These are phyloP conservation scores for Gymnocypris eckloni DNA, from an alignment of 2,797 vertebrate species.

Conservation along the genomic window DNA sequence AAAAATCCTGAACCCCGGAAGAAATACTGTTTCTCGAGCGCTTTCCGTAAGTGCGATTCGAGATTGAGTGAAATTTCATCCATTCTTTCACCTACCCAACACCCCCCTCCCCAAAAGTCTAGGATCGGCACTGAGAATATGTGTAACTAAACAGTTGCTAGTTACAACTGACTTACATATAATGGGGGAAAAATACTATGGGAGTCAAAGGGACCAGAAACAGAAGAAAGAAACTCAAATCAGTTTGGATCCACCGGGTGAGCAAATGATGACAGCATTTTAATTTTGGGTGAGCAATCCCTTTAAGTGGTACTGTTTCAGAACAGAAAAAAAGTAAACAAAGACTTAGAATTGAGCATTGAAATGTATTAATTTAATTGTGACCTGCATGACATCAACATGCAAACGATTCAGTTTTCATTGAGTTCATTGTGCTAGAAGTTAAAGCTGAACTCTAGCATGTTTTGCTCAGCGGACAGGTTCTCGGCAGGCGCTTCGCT, in stretches of 20 bases:
- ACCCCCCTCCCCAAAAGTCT: no score
- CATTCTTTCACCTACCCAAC: no score
- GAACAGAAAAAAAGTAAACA: neutral
- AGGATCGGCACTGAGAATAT: neutral
- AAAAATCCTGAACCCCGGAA: no score
- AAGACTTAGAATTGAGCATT: neutral
- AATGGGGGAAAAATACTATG: no score
- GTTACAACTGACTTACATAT: neutral
- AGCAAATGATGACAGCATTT: neutral
- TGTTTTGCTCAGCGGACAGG: conserved; percentile 87
- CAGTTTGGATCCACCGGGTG: neutral
- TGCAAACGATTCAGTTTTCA: neutral
- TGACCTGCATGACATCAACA: neutral
- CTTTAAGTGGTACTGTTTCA: neutral
- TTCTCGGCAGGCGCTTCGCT: conserved; percentile 94
- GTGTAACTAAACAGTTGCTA: neutral
- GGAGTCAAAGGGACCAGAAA: neutral
- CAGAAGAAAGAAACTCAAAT: neutral
- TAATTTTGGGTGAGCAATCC: neutral
- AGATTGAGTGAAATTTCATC: no score
- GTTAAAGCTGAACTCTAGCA: neutral
- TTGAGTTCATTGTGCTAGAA: neutral
- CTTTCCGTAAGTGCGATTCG: no score
- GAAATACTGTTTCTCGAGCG: no score
- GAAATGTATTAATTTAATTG: neutral